Base-by-base conservation (phyloP, 53 echinoderm and acorn worm species). In the Patiria pectinifera region DNA sequence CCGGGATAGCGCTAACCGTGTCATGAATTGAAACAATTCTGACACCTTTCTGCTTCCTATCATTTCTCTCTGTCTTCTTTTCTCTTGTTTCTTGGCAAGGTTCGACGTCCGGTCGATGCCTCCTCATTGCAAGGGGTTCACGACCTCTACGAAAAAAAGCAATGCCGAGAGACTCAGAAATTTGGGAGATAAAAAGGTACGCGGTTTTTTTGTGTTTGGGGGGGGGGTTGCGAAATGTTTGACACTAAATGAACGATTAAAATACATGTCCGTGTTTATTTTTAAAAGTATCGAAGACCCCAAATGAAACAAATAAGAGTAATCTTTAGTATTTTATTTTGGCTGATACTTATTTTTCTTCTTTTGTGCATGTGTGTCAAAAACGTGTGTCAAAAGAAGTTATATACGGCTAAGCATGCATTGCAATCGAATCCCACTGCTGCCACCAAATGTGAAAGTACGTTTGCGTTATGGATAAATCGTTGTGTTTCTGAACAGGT, bases 21-120 rank as follows among this genome's bases (percentile, higher is more conserved):
- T 90, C 90, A 81, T 78, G 47, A 80, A 63, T 90, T 90, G 90
- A 90, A 90, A 90, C 90, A 90, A 90, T 90, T 66, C 80, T 35
- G 69, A 90, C 90, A 90, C 90, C 90, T 90, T 44, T 61, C 62
- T 69, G 62, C 12, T 16, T 69, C 82, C 62, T 89, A 62, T 90
- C 77, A 24, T 59, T 21, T 16, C 53, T 53, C 53, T 53, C 53
- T 8, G 53, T 53, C 53, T 53, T 53, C 53, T 53, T 53, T 53
- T 53, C 53, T 53, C n/a, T 58, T 21, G 44, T 59, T 22, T 59
- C 25, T 58, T 83, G 58, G 21, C 15, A 26, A 81, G 81, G 90
- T 90, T 90, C 90, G 90, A 90, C 79, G 90, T 66, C 90, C 90
- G 90, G 90, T 23, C 90, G 69, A 90, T 90, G 90, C 90, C 81